These are phyloP conservation scores for Apaloderma vittatum DNA, from an alignment of 2,113 vertebrate genomes.

Conservation along the genomic window DNA sequence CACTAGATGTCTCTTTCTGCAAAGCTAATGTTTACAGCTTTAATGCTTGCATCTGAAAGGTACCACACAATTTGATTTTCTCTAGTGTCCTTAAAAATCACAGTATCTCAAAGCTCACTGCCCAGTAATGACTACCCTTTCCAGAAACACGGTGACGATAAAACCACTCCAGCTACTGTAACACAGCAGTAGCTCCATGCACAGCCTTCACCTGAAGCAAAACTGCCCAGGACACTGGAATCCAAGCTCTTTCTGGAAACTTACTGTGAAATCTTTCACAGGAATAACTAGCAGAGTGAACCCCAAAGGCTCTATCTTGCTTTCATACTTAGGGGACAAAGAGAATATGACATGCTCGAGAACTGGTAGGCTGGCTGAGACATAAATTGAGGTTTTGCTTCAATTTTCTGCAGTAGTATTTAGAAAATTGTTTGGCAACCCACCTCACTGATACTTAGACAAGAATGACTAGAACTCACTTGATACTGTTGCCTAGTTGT, in stretches of 20 bases:
- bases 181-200: slow-evolving; percentile 30
- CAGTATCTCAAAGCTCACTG: slow-evolving; percentile 32
- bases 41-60: slow-evolving; percentile 9
- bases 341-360: not conserved
- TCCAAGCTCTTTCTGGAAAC: slow-evolving; percentile 37
- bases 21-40: slow-evolving; percentile 62
- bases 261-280: slow-evolving; percentile 20
- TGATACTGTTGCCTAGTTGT: not conserved
- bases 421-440: not conserved
- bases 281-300: slow-evolving; percentile 32
- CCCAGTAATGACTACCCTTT: slow-evolving; percentile 36
- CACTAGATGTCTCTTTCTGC: slow-evolving; percentile 83
- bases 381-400: not conserved
- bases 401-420: not conserved
- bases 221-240: slow-evolving; percentile 35
- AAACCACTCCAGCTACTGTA: not conserved
- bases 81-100: slow-evolving; percentile 45
- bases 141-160: slow-evolving; percentile 12
- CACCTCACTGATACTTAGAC: not conserved
- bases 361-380: not conserved
- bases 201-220: slow-evolving; percentile 38
- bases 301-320: slow-evolving; percentile 46
- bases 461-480: not conserved
- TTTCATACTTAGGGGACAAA: not conserved
- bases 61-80: slow-evolving; percentile 54